Conservation (phyloP, 2,797 vertebrate genomes). For the Poeciliopsis paucimaculata region DNA sequence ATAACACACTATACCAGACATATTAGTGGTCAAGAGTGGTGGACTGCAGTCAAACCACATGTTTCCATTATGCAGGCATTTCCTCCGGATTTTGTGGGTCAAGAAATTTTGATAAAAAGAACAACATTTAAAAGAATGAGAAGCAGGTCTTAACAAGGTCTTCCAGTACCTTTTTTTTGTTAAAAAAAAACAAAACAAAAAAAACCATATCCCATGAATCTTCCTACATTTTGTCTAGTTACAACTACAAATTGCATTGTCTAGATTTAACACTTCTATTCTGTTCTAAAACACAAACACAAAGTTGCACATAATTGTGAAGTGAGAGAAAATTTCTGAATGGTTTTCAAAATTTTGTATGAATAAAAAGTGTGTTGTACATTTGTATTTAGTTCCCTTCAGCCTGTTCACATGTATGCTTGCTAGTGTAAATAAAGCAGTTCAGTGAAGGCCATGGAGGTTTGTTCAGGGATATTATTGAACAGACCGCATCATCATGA, state of each 20-base stretch:
- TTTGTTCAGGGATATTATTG: neutral
- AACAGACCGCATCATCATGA: no score
- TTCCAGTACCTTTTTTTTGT: slow-evolving; percentile 1
- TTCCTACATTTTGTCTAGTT: neutral
- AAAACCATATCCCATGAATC: neutral
- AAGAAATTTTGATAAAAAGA: slow-evolving; percentile 41
- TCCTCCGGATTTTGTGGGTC: slow-evolving; percentile 40
- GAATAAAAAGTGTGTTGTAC: neutral
- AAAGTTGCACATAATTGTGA: neutral
- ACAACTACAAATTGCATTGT: neutral
- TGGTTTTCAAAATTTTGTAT: neutral
- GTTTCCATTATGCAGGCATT: slow-evolving; percentile 48
- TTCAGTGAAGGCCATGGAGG: neutral
- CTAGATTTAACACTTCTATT: no score
- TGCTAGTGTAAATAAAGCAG: neutral
- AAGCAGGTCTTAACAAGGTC: neutral
- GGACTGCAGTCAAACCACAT: slow-evolving; percentile 60
- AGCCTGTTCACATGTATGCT: neutral
- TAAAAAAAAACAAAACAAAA: neutral
- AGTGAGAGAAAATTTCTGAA: neutral
- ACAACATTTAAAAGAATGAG: slow-evolving; percentile 14
- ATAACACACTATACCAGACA: slow-evolving; percentile 41
- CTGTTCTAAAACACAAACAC: no score
- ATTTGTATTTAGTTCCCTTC: neutral
- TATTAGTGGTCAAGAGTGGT: slow-evolving; percentile 51